These are phyloP conservation scores for Oceanodroma leucorhoa DNA, from an alignment of 2,797 vertebrate species.

Conservation along the genomic window DNA sequence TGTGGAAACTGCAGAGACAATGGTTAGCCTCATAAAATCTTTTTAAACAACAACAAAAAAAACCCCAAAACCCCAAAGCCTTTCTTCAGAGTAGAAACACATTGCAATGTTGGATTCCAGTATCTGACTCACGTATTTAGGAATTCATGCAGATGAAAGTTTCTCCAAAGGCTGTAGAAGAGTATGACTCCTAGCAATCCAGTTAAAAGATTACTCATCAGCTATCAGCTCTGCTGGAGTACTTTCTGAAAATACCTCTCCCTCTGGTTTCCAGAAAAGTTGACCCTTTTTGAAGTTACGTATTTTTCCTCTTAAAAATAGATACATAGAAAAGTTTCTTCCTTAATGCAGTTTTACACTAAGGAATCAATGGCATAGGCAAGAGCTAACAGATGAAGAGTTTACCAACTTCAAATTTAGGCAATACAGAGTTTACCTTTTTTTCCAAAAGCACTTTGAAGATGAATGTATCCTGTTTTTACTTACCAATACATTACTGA, in stretches of 20 bases:
- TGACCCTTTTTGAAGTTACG: neutral
- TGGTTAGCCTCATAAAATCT: neutral
- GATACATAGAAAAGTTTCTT: neutral
- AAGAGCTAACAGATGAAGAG: neutral
- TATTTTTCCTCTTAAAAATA: neutral
- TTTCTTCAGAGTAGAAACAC: neutral
- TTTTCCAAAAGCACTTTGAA: neutral
- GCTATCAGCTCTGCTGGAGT: neutral
- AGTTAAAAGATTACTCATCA: neutral
- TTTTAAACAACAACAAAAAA: neutral
- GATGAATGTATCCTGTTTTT: neutral
- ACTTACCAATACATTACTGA: neutral
- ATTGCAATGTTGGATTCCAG: neutral
- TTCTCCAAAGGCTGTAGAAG: neutral
- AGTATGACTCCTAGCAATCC: neutral
- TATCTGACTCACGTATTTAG: neutral
- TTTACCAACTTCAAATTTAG: neutral
- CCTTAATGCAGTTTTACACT: neutral
- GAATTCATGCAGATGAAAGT: neutral
- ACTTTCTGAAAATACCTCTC: neutral
- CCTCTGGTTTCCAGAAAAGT: neutral
- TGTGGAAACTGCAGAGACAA: neutral
- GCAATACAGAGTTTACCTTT: neutral
- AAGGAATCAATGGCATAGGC: neutral
- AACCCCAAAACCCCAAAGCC: neutral